Conservation (phyloP, 2,888 invertebrate species). For the Amphipoea lucens region DNA sequence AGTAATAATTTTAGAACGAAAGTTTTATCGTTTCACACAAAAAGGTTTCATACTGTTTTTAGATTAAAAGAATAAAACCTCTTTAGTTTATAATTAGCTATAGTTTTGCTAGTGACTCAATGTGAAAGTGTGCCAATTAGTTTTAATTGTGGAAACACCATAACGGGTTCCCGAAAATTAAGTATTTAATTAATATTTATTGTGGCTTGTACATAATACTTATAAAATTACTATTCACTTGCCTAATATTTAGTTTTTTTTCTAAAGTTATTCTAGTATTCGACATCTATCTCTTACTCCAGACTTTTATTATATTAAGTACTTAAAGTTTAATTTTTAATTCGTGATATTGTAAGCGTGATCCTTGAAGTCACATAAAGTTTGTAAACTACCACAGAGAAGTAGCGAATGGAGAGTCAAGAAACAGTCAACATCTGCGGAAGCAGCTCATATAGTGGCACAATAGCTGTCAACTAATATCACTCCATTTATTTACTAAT, state of each 20-base stretch:
- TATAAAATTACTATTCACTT: slow-evolving; percentile 71
- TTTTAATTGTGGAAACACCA: slow-evolving; percentile 74
- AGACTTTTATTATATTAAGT: slow-evolving; percentile 44
- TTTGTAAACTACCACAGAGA: slow-evolving; percentile 3
- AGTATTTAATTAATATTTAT: slow-evolving; percentile 85
- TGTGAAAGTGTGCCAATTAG: slow-evolving; percentile 91
- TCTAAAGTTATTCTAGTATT: slow-evolving; percentile 65
- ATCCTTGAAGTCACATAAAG: not conserved
- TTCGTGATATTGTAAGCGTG: slow-evolving; percentile 31
- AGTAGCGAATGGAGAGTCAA: slow-evolving; percentile 12
- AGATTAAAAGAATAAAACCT: slow-evolving; percentile 75
- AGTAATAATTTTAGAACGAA: slow-evolving; percentile 68
- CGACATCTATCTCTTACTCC: slow-evolving; percentile 65
- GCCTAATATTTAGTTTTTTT: slow-evolving; percentile 70
- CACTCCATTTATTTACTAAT: slow-evolving; percentile 21
- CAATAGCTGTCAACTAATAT: not conserved
- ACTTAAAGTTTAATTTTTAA: slow-evolving; percentile 35
- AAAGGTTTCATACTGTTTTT: slow-evolving; percentile 53
- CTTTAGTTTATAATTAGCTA: slow-evolving; percentile 83
- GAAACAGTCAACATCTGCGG: not conserved
- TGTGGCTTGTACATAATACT: slow-evolving; percentile 81
- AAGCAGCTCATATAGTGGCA: not conserved
- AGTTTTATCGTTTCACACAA: slow-evolving; percentile 50
- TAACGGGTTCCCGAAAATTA: slow-evolving; percentile 76
- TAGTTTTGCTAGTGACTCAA: slow-evolving; percentile 89